phyloP scores from a whole-genome alignment of 2,797 vertebrate species.

The Pantherophis vulpinus region DNA sequence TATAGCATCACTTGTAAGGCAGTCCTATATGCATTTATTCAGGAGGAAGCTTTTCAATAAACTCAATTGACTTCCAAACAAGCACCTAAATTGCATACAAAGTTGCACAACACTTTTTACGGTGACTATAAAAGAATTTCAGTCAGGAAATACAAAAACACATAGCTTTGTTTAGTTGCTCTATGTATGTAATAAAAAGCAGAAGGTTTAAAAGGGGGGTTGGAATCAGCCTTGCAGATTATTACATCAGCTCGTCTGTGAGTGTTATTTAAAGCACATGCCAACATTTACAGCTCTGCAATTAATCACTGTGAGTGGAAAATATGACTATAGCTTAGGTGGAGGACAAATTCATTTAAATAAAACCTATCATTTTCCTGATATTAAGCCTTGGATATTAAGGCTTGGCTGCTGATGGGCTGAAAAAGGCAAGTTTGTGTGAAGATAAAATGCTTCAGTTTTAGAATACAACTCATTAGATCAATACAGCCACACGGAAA shows the following conservation, averaged over 20 bases:
- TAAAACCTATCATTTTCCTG: conserved; percentile 42
- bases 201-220: not conserved
- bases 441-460: conserved; percentile 37
- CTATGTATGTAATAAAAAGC: conserved; percentile 2
- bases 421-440: conserved; percentile 51
- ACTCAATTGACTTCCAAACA: not conserved
- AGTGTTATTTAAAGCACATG: conserved; percentile 68
- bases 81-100: not conserved
- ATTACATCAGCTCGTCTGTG: conserved; percentile 66
- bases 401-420: conserved; percentile 47
- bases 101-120: not conserved
- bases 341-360: conserved; percentile 48
- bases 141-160: conserved; percentile 1
- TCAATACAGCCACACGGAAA: not conserved
- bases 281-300: conserved; percentile 62
- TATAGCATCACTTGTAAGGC: not conserved
- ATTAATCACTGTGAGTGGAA: conserved; percentile 65
- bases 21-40: not conserved
- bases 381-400: conserved; percentile 38
- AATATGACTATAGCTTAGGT: conserved; percentile 64
- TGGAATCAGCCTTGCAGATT: conserved; percentile 34
- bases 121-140: conserved; percentile 14
- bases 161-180: conserved; percentile 22
- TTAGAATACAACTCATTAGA: conserved; percentile 13
- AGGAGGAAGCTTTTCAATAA: not conserved